Evolutionary conservation across 2,888 invertebrate genomes (phyloP).

Genomic region (Perithous albicinctus): DNA sequence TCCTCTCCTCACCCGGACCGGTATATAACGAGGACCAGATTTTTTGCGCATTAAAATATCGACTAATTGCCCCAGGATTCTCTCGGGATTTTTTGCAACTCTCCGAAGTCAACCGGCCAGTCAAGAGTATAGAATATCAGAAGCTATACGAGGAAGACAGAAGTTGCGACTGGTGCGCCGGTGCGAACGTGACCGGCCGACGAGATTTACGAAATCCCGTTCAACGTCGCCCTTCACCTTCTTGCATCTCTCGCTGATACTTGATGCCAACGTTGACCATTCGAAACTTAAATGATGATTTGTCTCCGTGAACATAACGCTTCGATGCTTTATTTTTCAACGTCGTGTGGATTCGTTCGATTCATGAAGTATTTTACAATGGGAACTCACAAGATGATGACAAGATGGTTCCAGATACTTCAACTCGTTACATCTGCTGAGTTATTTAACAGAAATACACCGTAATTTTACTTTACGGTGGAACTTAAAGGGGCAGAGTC

Average conservation of each 20-base stretch:
- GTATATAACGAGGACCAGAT: conserved; percentile 80
- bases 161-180: conserved; percentile 1
- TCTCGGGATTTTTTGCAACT: conserved; percentile 78
- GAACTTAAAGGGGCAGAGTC: too few relatives aligned
- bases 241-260: conserved; percentile 7
- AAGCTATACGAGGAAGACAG: conserved; percentile 16
- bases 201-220: conserved; percentile 71
- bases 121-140: conserved; percentile 39
- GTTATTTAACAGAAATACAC: too few relatives aligned
- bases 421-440: too few relatives aligned
- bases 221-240: conserved; percentile 53
- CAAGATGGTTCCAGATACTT: too few relatives aligned
- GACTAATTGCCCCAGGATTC: conserved; percentile 84
- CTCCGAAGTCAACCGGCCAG: conserved; percentile 11
- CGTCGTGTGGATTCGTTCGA: conserved; percentile 2
- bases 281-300: conserved; percentile 49
- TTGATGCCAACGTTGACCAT: conserved; percentile 22
- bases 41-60: conserved; percentile 85
- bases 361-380: neutral
- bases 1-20: conserved; percentile 60
- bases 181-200: conserved; percentile 71
- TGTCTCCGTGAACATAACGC: conserved; percentile 37
- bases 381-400: neutral
- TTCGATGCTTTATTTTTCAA: neutral
- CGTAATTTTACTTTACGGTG: too few relatives aligned